Evolutionary conservation across 2,888 invertebrate species (phyloP), one percentile per base, ranked within the genome.

Genomic region (Lomographa bimaculata): DNA sequence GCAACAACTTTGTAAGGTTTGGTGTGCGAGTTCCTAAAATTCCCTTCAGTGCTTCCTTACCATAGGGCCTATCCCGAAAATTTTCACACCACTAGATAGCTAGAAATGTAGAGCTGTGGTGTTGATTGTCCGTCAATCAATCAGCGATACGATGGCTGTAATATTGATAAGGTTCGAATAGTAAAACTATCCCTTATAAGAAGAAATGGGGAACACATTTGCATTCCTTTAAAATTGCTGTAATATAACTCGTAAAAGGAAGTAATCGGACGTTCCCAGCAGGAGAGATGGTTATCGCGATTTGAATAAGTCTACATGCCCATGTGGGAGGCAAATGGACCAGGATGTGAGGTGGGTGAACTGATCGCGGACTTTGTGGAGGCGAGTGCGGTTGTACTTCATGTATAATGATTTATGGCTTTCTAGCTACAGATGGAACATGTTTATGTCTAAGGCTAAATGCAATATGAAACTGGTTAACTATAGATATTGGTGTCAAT

Each of bases 291-390:
- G 39, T 43, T 37, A 52, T 55, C 50, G 10, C 30, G 5, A 29
- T 26, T 26, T 45, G 30, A 16, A 47, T 44, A 51, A 30, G 30
- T 18, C 12, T 28, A 25, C 27, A 60, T 56, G 46, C 36, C 41
- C 29, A 58, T 45, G 79, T 78, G 65, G 79, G 78, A 54, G 61
- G 69, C 44, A 61, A 72, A 70, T 57, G 57, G 68, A 52, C 64
- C 60, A 55, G 68, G 67, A 64, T 47, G 37, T 38, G 39, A 57
- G 49, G 62, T 64, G 57, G 59, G 64, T 63, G 64, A 59, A 53
- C 45, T 46, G 49, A 58, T 53, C 2, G 20, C 12, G 44, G 58
- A 47, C 61, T 2, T n/a, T 54, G 42, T 38, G 64, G 60, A 29
- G 73, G 67, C 64, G 69, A 69, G 7, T 7, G 5, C 2, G 23